These are phyloP conservation scores for Cyphomyrus discorhynchus DNA, from an alignment of 2,113 vertebrate species.

Conservation along the genomic window DNA sequence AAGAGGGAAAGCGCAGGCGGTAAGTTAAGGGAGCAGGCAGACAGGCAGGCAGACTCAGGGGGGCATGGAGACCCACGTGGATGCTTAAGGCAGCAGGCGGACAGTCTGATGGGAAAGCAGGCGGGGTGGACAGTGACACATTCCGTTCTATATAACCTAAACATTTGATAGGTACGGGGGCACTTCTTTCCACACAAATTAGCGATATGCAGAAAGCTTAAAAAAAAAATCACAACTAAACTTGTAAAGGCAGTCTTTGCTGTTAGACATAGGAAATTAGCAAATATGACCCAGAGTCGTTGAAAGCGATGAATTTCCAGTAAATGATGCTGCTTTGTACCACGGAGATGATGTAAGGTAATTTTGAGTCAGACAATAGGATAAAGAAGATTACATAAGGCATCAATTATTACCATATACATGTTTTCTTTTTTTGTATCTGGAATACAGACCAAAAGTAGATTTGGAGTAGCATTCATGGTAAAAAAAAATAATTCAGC, in stretches of 20 bases:
- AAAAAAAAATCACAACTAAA: neutral
- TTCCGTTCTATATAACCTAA: neutral
- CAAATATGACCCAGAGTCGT: neutral
- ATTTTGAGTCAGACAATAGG: neutral
- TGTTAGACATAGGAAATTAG: neutral
- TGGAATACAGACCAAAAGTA: neutral
- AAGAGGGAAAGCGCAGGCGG: slow-evolving; percentile 55
- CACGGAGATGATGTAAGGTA: neutral
- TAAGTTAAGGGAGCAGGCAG: slow-evolving; percentile 53
- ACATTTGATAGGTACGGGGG: neutral
- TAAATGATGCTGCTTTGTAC: neutral
- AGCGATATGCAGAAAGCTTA: neutral
- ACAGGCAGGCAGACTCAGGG: slow-evolving; percentile 35
- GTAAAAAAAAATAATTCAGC: neutral
- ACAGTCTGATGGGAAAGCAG: neutral
- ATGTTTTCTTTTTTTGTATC: neutral
- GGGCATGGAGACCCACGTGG: slow-evolving; percentile 24
- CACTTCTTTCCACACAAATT: neutral
- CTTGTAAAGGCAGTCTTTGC: neutral
- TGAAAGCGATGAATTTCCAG: neutral
- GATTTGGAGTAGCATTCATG: neutral
- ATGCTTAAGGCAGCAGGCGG: neutral
- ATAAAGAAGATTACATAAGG: neutral
- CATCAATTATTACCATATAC: neutral
- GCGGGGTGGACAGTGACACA: neutral